These are phyloP conservation scores for Orthosia incerta DNA, from an alignment of 2,888 invertebrate genomes.

Conservation along the genomic window DNA sequence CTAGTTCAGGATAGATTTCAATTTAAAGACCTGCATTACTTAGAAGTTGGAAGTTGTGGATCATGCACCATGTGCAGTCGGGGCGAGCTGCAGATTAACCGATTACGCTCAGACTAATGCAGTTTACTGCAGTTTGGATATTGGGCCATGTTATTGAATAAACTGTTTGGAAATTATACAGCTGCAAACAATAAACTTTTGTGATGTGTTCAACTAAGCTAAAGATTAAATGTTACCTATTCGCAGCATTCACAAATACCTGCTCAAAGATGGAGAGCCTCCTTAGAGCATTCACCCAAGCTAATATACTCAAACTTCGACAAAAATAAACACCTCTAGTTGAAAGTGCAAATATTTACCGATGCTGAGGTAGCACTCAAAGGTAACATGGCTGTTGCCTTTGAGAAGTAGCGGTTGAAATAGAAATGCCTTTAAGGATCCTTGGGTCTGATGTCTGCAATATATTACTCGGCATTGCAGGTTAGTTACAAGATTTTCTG, in stretches of 20 bases:
- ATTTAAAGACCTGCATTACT: conserved; percentile 72
- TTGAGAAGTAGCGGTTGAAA: conserved; percentile 39
- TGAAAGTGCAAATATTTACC: conserved; percentile 37
- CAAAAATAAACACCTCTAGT: conserved; percentile 31
- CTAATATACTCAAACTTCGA: neutral
- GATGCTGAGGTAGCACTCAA: conserved; percentile 27
- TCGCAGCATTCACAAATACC: neutral
- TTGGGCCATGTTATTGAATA: conserved; percentile 31
- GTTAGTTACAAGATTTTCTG: conserved; percentile 44
- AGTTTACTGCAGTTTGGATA: conserved; percentile 65
- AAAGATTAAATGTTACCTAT: neutral
- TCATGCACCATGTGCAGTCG: conserved; percentile 63
- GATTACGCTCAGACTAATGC: conserved; percentile 61
- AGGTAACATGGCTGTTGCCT: conserved; percentile 28
- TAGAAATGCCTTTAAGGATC: conserved; percentile 40
- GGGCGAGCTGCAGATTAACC: conserved; percentile 70
- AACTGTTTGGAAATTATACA: conserved; percentile 15
- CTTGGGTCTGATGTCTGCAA: conserved; percentile 42
- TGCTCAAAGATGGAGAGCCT: neutral
- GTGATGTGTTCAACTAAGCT: neutral
- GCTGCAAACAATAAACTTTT: conserved; percentile 1
- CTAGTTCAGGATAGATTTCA: conserved; percentile 69
- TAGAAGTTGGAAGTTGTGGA: conserved; percentile 64
- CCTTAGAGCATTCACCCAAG: neutral
- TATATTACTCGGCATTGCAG: conserved; percentile 55